A percentile compares a stretch with the other conserved stretches of the same genome.
phyloP scores from a whole-genome alignment of 2,888 invertebrate species.

The Agrochola circellaris region DNA sequence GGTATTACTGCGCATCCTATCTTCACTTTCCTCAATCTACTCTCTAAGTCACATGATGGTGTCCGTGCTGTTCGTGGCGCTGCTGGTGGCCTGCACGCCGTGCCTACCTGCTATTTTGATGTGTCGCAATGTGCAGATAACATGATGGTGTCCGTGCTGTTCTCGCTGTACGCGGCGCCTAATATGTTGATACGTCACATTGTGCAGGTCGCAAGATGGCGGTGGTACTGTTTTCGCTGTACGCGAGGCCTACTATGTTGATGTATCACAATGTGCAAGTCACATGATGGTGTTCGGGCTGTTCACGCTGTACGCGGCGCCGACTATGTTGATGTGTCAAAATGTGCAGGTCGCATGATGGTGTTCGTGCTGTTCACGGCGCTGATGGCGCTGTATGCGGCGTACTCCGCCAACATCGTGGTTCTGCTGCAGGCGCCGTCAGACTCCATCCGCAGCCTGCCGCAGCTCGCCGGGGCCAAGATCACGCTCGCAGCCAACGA shows the following conservation, averaged over 20 bases:
- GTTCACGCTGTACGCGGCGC: slow-evolving; percentile 89
- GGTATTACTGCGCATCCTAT: slow-evolving; percentile 66
- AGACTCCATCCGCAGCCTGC: slow-evolving; percentile 88
- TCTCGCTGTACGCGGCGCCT: slow-evolving; percentile 90
- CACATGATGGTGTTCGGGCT: slow-evolving; percentile 78
- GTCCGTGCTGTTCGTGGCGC: neutral
- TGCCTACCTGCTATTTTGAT: slow-evolving; percentile 87
- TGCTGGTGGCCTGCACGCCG: slow-evolving; percentile 86
- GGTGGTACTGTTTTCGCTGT: slow-evolving; percentile 84
- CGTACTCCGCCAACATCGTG: slow-evolving; percentile 93
- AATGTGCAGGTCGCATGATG: slow-evolving; percentile 78
- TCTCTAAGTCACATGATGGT: slow-evolving; percentile 50
- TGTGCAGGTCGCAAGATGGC: slow-evolving; percentile 79
- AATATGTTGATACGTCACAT: slow-evolving; percentile 71
- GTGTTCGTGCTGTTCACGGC: slow-evolving; percentile 77
- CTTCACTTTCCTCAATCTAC: neutral
- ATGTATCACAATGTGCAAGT: slow-evolving; percentile 69
- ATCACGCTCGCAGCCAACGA: slow-evolving; percentile 91
- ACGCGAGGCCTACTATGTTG: slow-evolving; percentile 89
- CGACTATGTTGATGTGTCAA: slow-evolving; percentile 77
- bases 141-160: slow-evolving; percentile 77
- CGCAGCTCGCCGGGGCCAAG: slow-evolving; percentile 90
- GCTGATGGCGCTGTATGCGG: slow-evolving; percentile 91
- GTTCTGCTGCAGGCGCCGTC: slow-evolving; percentile 92
- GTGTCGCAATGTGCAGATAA: slow-evolving; percentile 73